Percentiles rank a stretch among this genome's conserved stretches.
Conservation (phyloP, 2,888 invertebrate species). For the Oscheius sp. region DNA sequence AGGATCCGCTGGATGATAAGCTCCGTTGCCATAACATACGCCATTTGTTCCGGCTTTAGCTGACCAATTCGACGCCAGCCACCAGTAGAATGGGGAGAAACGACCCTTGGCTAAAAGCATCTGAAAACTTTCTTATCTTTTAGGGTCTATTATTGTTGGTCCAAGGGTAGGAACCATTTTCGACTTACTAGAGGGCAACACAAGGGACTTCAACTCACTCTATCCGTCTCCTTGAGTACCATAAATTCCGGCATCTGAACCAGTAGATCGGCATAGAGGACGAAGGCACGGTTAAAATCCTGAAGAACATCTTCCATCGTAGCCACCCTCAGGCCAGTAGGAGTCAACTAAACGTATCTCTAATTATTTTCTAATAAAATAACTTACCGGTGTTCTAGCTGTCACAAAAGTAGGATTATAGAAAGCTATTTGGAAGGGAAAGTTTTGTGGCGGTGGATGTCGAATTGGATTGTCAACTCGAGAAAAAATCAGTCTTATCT, state of each 20-base stretch:
- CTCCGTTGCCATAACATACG: slow-evolving; percentile 63
- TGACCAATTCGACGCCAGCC: slow-evolving; percentile 55
- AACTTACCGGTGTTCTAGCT: slow-evolving; percentile 25
- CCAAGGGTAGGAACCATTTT: neutral
- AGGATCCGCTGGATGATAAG: slow-evolving; percentile 56
- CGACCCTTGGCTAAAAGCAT: slow-evolving; percentile 56
- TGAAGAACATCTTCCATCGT: slow-evolving; percentile 49
- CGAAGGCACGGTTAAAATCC: slow-evolving; percentile 59
- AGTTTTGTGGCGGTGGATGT: slow-evolving; percentile 2
- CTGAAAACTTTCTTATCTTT: slow-evolving; percentile 30
- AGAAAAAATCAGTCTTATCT: slow-evolving; percentile 9
- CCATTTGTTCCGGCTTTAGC: slow-evolving; percentile 39
- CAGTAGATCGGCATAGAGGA: slow-evolving; percentile 55
- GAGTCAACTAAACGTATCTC: slow-evolving; percentile 27
- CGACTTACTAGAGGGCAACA: neutral
- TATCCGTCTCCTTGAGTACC: slow-evolving; percentile 29
- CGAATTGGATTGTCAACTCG: slow-evolving; percentile 20
- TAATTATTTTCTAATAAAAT: neutral
- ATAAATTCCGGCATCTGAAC: slow-evolving; percentile 31
- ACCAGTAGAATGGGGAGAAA: slow-evolving; percentile 64
- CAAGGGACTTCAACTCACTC: slow-evolving; percentile 22
- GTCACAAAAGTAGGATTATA: slow-evolving; percentile 32
- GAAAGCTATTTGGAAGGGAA: slow-evolving; percentile 31
- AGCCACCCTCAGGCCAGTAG: slow-evolving; percentile 49
- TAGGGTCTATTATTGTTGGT: neutral